Evolutionary conservation across 2,113 vertebrate species (phyloP).

Genomic region (Seriola aureovittata): DNA sequence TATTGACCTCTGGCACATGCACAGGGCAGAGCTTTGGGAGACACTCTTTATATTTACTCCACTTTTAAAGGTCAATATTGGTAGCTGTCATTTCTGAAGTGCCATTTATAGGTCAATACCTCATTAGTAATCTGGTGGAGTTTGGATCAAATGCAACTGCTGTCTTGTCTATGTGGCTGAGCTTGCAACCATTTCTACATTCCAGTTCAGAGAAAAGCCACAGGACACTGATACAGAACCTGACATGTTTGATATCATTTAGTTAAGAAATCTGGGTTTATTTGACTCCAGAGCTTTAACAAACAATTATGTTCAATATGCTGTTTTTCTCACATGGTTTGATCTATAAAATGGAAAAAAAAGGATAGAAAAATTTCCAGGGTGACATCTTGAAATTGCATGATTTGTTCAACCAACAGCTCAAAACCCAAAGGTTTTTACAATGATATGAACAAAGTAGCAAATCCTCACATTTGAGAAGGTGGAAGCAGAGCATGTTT

Average conservation of each 20-base stretch:
- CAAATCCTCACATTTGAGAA: background rate
- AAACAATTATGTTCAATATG: background rate
- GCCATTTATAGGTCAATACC: conserved; percentile 78
- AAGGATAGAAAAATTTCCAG: background rate
- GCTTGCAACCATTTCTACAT: conserved; percentile 25
- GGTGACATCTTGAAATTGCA: background rate
- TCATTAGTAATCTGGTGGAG: conserved; percentile 72
- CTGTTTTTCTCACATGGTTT: background rate
- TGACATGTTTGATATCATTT: background rate
- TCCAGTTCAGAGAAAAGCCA: conserved; percentile 36
- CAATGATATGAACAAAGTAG: background rate
- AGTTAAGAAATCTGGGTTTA: background rate
- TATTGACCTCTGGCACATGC: conserved; percentile 67
- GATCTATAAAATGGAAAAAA: background rate
- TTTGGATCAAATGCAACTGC: conserved; percentile 59
- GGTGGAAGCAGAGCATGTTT: background rate
- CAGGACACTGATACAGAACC: background rate
- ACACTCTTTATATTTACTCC: conserved; percentile 69
- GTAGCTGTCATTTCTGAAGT: conserved; percentile 73
- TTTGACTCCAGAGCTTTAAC: background rate
- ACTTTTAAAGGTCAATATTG: conserved; percentile 76
- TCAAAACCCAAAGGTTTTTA: background rate
- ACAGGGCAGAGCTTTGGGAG: conserved; percentile 43
- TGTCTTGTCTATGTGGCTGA: conserved; percentile 41
- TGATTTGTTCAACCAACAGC: too few species aligned